Percentiles rank a stretch among this genome's conserved stretches.
These are phyloP conservation scores for Maniola hyperantus DNA, from an alignment of 2,888 invertebrate species.

Conservation along the genomic window DNA sequence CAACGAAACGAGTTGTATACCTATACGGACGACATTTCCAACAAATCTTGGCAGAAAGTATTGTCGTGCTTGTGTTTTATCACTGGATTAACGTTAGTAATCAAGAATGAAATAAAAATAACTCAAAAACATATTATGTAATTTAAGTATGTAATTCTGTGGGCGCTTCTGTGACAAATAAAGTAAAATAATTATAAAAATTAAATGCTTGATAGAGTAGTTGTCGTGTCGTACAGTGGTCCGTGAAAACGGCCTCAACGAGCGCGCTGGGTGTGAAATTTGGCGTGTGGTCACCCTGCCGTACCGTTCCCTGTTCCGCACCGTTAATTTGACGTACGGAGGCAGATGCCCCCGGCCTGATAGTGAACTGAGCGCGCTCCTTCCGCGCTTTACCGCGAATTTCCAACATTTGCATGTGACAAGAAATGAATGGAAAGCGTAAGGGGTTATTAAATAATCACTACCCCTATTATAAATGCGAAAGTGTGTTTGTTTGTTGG, in stretches of 20 bases:
- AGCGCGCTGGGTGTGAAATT: slow-evolving; percentile 58
- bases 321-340: slow-evolving; percentile 69
- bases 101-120: no score
- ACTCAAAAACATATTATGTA: no score
- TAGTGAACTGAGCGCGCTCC: slow-evolving; percentile 46
- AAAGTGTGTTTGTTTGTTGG: no score
- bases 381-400: slow-evolving; percentile 45
- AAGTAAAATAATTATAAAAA: no score
- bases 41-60: no score
- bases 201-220: no score
- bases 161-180: no score
- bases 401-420: slow-evolving; percentile 21
- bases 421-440: slow-evolving; percentile 25
- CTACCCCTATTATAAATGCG: background rate
- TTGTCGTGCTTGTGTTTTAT: no score
- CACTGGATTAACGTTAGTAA: no score
- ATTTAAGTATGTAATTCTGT: no score
- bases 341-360: slow-evolving; percentile 63
- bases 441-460: slow-evolving; percentile 7
- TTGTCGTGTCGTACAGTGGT: background rate
- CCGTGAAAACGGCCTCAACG: slow-evolving; percentile 32
- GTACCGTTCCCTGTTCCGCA: slow-evolving; percentile 60
- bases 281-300: slow-evolving; percentile 50
- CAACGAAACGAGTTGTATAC: no score
- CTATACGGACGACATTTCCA: no score